Base-by-base conservation (phyloP, 2,888 invertebrate genomes). In the Flabesymbios commensalis region DNA sequence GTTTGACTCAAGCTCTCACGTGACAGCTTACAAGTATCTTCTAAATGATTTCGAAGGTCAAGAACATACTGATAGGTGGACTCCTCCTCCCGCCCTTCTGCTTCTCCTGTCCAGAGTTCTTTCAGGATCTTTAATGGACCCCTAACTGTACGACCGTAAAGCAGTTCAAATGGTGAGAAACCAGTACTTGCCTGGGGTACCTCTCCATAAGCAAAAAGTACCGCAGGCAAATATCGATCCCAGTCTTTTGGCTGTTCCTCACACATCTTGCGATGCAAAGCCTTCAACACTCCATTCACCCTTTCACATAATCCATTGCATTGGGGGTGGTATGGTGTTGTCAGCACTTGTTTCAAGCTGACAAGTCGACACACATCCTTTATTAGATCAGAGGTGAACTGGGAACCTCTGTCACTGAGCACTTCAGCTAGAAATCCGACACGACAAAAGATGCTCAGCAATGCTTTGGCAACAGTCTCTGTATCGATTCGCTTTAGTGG, bases 401-500 rank as follows among this genome's bases (percentile, higher is more conserved):
- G 71, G 4, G 68, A 56, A 19, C 69, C 69, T 29, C 57, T 32
- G 41, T 71, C 72, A 31, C 49, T 57, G 14, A 71, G 26, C 22
- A 70, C 54, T 36, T 70, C 68, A 26, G 55, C 43, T 17, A 67
- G 68, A 1, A 68, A 26, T n/a, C 69, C 70, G 10, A 66, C 33
- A 3, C 67, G 49, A 43, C 45, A 28, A 41, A 45, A 66, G 19
- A 71, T 58, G 24, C 63, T 58, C 2, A 68, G 28, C 33, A 73
- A 47, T 1, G 68, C 67, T 43, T 71, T 64, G 17, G 70, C 70
- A 0, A 69, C 67, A n/a, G 52, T 53, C 24, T 59, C 59, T 5
- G 67, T 54, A n/a, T 61, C 65, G 31, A 66, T 68, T 62, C 64
- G 22, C 62, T 65, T 10, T 59, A 64, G 45, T 69, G 69, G 49